Evolutionary conservation across 23 tunicate genomes (phyloP).

Genomic region (Trididemnum clinides): DNA sequence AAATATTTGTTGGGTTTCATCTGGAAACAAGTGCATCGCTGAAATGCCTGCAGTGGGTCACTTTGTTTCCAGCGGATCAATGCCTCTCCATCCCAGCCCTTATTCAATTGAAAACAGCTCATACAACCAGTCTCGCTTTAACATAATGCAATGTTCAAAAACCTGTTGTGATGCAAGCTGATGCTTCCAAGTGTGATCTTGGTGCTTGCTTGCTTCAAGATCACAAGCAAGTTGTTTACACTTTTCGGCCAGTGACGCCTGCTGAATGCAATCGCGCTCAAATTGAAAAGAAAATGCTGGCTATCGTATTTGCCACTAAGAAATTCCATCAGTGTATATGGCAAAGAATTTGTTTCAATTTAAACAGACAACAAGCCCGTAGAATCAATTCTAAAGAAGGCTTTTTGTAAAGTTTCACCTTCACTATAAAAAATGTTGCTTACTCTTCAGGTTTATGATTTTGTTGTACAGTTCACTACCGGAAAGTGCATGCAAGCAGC

Average conservation of each 20-base stretch:
- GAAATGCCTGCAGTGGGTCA: no score
- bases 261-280: neutral
- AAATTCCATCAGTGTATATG: neutral
- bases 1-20: no score
- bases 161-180: constrained; percentile 11
- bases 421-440: constrained; percentile 32
- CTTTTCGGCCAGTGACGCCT: neutral
- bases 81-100: neutral
- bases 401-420: constrained; percentile 8
- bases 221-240: no score
- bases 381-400: constrained; percentile 11
- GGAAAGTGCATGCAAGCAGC: constrained; percentile 3
- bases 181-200: no score
- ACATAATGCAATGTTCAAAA: neutral
- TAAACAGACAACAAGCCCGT: constrained; percentile 52
- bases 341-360: neutral
- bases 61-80: neutral
- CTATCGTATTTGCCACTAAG: neutral
- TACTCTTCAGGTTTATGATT: constrained; percentile 23
- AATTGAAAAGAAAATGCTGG: neutral
- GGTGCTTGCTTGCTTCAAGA: no score
- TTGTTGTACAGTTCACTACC: neutral
- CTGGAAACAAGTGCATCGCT: no score
- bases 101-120: neutral
- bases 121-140: neutral